Conservation (phyloP, 2,888 invertebrate genomes). For the Ichneumoninae sp. region DNA sequence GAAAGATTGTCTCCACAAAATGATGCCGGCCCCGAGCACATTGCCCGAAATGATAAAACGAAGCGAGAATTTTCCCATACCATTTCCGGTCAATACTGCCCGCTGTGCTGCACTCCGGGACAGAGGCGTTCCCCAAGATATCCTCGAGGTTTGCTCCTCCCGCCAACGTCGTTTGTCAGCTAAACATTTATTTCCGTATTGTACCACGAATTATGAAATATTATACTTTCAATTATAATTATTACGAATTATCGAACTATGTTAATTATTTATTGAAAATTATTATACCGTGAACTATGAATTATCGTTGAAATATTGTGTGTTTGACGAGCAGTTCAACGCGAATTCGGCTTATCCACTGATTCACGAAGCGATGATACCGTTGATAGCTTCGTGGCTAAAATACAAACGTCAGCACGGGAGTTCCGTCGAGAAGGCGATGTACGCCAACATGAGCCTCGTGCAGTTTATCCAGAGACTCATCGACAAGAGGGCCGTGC, state of each 20-base stretch:
- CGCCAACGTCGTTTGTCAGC: background rate
- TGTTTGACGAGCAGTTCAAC: slow-evolving; percentile 73
- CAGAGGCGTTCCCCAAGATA: slow-evolving; percentile 74
- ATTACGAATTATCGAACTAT: no score
- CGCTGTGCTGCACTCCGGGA: slow-evolving; percentile 77
- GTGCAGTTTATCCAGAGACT: slow-evolving; percentile 86
- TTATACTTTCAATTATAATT: no score
- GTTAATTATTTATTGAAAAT: no score
- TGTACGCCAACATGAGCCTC: slow-evolving; percentile 87
- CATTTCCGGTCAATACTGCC: slow-evolving; percentile 82
- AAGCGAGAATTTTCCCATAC: slow-evolving; percentile 82
- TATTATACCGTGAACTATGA: background rate
- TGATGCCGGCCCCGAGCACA: slow-evolving; percentile 74
- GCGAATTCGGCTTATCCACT: slow-evolving; percentile 88
- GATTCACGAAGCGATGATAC: slow-evolving; percentile 88
- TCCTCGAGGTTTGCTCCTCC: slow-evolving; percentile 74
- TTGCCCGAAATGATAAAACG: slow-evolving; percentile 79
- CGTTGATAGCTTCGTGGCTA: slow-evolving; percentile 88
- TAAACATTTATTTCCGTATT: background rate
- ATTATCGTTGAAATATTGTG: background rate
- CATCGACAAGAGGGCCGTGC: slow-evolving; percentile 86
- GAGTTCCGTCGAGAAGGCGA: slow-evolving; percentile 85
- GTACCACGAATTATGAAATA: background rate
- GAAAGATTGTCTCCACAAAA: slow-evolving; percentile 75
- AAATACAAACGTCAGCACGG: slow-evolving; percentile 86